A percentile compares a stretch with the other conserved stretches of the same genome.
These are phyloP conservation scores for Aspiorhynchus laticeps DNA, from an alignment of 2,113 vertebrate species.

Conservation along the genomic window DNA sequence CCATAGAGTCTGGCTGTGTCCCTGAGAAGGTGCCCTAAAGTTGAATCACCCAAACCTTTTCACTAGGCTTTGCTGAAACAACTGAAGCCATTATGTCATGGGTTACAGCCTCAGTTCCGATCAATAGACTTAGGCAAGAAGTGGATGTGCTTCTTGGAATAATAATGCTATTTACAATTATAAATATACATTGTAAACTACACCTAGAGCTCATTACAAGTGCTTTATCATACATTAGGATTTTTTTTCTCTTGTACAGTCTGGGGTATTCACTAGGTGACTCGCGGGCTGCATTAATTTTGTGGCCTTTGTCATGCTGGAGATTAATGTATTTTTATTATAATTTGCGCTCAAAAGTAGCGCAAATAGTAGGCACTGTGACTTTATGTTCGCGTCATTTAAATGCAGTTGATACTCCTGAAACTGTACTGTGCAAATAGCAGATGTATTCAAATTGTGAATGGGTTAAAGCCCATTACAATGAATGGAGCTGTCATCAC, in stretches of 20 bases:
- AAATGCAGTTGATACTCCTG: no score
- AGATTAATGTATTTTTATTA: no score
- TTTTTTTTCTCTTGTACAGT: neutral
- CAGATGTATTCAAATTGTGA: no score
- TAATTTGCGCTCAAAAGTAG: no score
- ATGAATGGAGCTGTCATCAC: no score
- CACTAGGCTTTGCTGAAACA: neutral
- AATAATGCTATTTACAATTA: neutral
- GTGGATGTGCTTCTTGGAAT: neutral
- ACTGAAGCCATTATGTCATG: neutral
- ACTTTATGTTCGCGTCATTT: no score
- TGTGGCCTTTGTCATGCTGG: no score
- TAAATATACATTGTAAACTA: neutral
- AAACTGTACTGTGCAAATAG: no score
- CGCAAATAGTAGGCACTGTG: no score
- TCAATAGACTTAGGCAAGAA: neutral
- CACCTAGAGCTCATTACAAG: neutral
- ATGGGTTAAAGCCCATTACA: no score
- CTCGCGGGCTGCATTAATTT: no score
- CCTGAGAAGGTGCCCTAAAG: neutral
- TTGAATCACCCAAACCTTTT: conserved; percentile 15
- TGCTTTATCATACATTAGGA: neutral
- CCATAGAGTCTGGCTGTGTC: conserved; percentile 44
- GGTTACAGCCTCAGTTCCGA: neutral
- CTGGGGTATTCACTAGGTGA: no score